phyloP scores from a whole-genome alignment of 2,113 vertebrate species.

The Orthochromis malagaraziensis region DNA sequence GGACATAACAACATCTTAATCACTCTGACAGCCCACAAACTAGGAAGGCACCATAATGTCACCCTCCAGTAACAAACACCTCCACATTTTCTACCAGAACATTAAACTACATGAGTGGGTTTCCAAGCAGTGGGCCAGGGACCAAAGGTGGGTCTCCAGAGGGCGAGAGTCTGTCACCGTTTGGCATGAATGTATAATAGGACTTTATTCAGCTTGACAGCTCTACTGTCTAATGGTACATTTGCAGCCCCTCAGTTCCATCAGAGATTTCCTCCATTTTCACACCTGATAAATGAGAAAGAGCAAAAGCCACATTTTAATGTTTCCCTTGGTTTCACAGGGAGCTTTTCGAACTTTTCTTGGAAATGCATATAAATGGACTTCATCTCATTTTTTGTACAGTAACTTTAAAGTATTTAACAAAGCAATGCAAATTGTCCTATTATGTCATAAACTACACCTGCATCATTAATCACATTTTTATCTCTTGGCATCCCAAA shows the following conservation, averaged over 20 bases:
- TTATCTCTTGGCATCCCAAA: not conserved
- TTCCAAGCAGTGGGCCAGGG: not conserved
- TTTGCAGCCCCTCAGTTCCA: constrained; percentile 2
- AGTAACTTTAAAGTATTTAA: not conserved
- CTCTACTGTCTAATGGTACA: not conserved
- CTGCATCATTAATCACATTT: not conserved
- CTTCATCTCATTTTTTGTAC: not conserved
- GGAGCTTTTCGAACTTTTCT: not conserved
- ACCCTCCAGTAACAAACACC: not conserved
- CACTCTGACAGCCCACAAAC: not conserved
- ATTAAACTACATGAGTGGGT: not conserved
- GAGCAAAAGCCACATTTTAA: not conserved
- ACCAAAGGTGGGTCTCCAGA: not conserved
- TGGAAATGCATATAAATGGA: not conserved
- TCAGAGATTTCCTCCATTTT: not conserved
- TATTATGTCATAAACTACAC: not conserved
- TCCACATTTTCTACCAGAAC: not conserved
- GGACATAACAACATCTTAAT: not conserved
- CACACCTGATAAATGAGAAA: constrained; percentile 13
- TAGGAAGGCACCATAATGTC: not conserved
- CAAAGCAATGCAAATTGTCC: not conserved
- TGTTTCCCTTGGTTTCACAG: not conserved
- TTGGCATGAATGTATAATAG: not conserved
- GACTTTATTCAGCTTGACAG: constrained; percentile 4
- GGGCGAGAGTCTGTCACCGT: not conserved